Evolutionary conservation across 1,140 invertebrate species (phyloP), one percentile per base, ranked within the genome.

Genomic region (Zaprionus ornatus): DNA sequence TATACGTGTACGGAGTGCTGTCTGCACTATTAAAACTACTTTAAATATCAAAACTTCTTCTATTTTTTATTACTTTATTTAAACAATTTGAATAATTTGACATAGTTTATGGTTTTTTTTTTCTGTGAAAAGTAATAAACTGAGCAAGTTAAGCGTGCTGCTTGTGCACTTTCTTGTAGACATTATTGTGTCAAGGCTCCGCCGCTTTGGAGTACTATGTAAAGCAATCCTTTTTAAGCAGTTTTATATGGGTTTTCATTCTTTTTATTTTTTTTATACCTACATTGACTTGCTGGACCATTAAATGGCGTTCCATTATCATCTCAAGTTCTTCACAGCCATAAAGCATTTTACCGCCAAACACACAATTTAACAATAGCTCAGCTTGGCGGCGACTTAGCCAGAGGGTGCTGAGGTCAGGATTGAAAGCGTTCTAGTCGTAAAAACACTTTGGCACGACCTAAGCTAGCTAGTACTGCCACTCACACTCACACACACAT

Each of bases 391-490:
- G 17, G 5, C 4, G 37, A 17, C 45, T 48, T 21, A 50, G 45
- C 7, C 19, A n/a, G 37, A 6, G 40, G 40, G n/a, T n/a, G n/a
- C 19, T 50, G 17, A 19, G 45, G 55, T 62, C 63, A 50, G 37
- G 23, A 60, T 65, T 66, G 56, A 66, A 67, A 61, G 48, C 73
- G 40, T 64, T 70, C 37, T 27, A 42, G 77, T 59, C 65, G 74
- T 82, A 87, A 87, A 84, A 88, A 90, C 74, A 90, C 68, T 88
- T 85, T 79, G 57, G 57, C 61, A 48, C 62, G 57, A 65, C 50
- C 45, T 15, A 52, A 74, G 32, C 35, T 23, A 25, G 40, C 40
- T 45, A 27, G 52, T 48, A 29, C 56, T 54, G 57, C 66, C 65
- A 63, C 73, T 70, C 70, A 82, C 78, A 37, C 35, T 13, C 35